phyloP scores from a whole-genome alignment of 2,113 vertebrate species.

The Vimba vimba region DNA sequence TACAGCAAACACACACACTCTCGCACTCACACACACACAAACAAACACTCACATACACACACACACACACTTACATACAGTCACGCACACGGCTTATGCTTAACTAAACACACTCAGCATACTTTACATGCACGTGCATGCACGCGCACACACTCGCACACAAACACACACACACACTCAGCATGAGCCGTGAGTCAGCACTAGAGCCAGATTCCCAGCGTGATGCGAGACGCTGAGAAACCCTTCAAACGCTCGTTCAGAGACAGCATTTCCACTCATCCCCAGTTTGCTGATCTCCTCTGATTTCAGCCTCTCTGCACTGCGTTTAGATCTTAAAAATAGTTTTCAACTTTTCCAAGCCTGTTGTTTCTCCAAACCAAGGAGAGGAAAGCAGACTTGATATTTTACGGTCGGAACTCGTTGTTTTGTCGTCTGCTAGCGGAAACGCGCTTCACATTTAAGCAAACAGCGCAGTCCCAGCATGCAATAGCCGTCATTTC shows the following conservation, averaged over 20 bases:
- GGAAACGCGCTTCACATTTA: conserved; percentile 11
- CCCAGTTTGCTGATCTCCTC: neutral
- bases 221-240: neutral
- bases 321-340: neutral
- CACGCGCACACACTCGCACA: fast-evolving
- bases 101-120: too few species aligned
- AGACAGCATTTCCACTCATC: neutral
- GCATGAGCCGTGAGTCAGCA: conserved; percentile 52
- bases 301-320: neutral
- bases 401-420: neutral
- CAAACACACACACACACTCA: neutral
- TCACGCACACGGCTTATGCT: too few species aligned
- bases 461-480: neutral
- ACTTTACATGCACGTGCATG: too few species aligned
- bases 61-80: neutral
- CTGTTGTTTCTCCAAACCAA: neutral
- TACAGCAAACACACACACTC: neutral
- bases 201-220: neutral
- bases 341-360: neutral
- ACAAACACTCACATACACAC: neutral
- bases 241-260: neutral
- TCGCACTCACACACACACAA: neutral
- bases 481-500: too few species aligned
- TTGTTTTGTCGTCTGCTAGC: neutral
- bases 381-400: neutral